Percentiles rank a stretch among this genome's conserved stretches.
These are phyloP conservation scores for Emydoidea blandingii DNA, from an alignment of 2,797 vertebrate species.

Conservation along the genomic window DNA sequence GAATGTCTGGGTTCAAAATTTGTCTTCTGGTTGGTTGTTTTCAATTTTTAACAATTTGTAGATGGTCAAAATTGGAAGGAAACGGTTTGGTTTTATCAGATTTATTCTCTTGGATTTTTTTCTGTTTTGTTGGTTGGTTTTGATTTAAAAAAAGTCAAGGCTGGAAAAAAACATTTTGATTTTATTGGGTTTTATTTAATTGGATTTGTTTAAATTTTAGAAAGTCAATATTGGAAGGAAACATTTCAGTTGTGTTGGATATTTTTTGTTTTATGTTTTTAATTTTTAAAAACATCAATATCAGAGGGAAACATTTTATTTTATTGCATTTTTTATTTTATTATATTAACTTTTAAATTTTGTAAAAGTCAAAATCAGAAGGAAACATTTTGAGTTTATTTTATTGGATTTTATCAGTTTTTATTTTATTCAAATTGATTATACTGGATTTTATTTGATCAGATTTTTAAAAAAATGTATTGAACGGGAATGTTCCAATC, in stretches of 20 bases:
- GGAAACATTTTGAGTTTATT: not conserved
- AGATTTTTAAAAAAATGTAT: not conserved
- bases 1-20: not conserved
- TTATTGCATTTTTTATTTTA: not conserved
- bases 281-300: not conserved
- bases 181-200: not conserved
- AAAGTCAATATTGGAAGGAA: not conserved
- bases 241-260: not conserved
- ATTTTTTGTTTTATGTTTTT: not conserved
- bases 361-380: not conserved
- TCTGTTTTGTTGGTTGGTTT: not conserved
- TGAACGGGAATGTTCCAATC: too few relatives aligned
- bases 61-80: not conserved
- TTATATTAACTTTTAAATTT: not conserved
- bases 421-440: not conserved
- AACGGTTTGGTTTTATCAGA: not conserved
- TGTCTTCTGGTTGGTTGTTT: not conserved
- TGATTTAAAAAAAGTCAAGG: not conserved
- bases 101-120: not conserved
- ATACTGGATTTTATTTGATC: not conserved
- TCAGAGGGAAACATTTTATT: not conserved
- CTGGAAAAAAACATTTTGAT: not conserved
- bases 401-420: not conserved
- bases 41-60: not conserved
- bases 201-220: not conserved